Conservation (phyloP, 1,140 invertebrate genomes). For the honey bee (Apis mellifera) region DNA sequence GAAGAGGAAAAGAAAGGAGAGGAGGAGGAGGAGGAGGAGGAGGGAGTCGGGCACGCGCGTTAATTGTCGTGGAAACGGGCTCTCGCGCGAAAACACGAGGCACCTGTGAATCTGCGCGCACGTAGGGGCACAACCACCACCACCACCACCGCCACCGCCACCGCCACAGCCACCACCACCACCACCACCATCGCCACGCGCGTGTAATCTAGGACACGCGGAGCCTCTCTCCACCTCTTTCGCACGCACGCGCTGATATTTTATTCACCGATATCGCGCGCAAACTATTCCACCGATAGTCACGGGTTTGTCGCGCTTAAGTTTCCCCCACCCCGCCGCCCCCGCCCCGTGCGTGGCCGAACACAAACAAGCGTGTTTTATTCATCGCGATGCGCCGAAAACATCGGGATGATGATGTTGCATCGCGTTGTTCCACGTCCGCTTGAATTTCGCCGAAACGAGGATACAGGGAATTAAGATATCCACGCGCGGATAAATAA, state of each 20-base stretch:
- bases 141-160: too few relatives aligned
- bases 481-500: too few relatives aligned
- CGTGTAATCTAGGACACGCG: conserved; percentile 20
- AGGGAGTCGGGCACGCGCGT: conserved; percentile 61
- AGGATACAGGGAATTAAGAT: neutral
- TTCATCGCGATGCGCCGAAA: conserved; percentile 38
- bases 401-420: neutral
- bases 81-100: conserved; percentile 64
- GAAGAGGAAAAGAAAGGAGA: conserved; percentile 5
- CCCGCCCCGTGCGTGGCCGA: conserved; percentile 9
- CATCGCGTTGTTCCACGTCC: neutral
- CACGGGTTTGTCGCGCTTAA: conserved; percentile 12
- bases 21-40: neutral
- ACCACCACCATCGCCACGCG: neutral
- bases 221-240: neutral
- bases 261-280: conserved; percentile 76
- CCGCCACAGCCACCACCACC: too few relatives aligned
- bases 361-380: conserved; percentile 32
- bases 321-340: conserved; percentile 3
- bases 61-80: conserved; percentile 72
- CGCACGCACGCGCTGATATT: conserved; percentile 68
- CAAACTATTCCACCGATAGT: conserved; percentile 73
- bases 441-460: neutral
- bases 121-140: neutral
- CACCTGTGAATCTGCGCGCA: conserved; percentile 27